A percentile compares a stretch with the other conserved stretches of the same genome.
These are phyloP conservation scores for Aurelia sp. DNA, from an alignment of 30 jellyfish, hydroid and myxozoan species.

Conservation along the genomic window DNA sequence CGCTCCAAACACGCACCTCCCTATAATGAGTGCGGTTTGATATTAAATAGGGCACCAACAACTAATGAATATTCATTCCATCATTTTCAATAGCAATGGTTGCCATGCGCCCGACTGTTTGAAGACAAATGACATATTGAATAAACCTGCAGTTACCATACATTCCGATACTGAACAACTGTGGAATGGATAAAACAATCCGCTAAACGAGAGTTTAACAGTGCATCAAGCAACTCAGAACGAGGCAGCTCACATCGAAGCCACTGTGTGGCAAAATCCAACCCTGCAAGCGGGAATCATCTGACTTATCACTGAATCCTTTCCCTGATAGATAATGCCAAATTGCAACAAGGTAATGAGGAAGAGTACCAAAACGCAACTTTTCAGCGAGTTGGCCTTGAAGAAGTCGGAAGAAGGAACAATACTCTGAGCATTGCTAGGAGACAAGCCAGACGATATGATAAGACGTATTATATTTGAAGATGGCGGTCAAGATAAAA, in stretches of 20 bases:
- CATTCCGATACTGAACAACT: slow-evolving; percentile 45
- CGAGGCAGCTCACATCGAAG: slow-evolving; percentile 8
- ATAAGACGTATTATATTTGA: slow-evolving; percentile 44
- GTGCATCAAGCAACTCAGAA: neutral
- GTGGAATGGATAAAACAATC: slow-evolving; percentile 35
- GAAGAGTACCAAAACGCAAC: too few species aligned
- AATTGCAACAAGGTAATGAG: too few species aligned
- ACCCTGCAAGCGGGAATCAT: too few species aligned
- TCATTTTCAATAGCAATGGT: slow-evolving; percentile 69
- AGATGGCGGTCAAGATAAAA: slow-evolving; percentile 65
- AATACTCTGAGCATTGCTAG: slow-evolving; percentile 22
- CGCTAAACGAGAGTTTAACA: neutral
- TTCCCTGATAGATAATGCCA: too few species aligned
- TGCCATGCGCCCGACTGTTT: slow-evolving; percentile 70
- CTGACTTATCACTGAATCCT: too few species aligned
- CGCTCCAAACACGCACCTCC: slow-evolving; percentile 67
- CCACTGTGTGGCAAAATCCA: neutral
- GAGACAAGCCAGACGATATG: slow-evolving; percentile 58
- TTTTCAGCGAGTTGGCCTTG: too few species aligned
- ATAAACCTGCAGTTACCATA: slow-evolving; percentile 72
- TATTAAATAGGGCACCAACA: slow-evolving; percentile 83
- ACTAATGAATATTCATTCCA: slow-evolving; percentile 73
- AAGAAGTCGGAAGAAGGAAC: slow-evolving; percentile 23
- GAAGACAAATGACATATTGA: slow-evolving; percentile 58
- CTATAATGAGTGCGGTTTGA: slow-evolving; percentile 79